Base-by-base conservation (phyloP, 2,888 invertebrate species). In the Nymphalis c-album region DNA sequence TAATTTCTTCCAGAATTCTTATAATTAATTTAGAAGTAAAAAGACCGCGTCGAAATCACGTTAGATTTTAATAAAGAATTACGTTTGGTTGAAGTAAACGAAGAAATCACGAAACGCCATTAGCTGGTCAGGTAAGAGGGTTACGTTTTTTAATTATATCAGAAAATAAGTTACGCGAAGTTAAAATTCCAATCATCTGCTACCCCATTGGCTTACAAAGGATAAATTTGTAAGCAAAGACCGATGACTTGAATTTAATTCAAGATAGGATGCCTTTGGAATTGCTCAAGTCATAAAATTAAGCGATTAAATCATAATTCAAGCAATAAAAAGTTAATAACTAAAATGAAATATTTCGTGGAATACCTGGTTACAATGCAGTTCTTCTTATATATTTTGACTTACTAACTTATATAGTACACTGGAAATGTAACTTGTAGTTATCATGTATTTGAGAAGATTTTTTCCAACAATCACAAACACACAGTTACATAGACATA, bases 71-170 rank as follows among this genome's bases (percentile, higher is more conserved):
- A 65, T 46, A 31, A 53, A 31, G 31, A 60, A 53, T 60, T 60
- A 60, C 40, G 40, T 40, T 40, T 40, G 45, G 16, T 55, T 63
- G n/a, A 16, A 51, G 51, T 51, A 16, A 22, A 22, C 5, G 51
- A 51, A 51, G 51, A 40, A 40, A 40, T 20, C 51, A 26, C 22
- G 26, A 16, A 22, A 3, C 10, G 8, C 20, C 51, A 51, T 51
- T 22, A 22, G 22, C 6, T 22, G 20, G 60, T 68, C 66, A 59
- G 70, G 68, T 75, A 53, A 40, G 60, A 16, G 65, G 68, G 64
- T 67, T 51, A 61, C 63, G 66, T 31, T 59, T 71, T 71, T 71
- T 73, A 73, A 73, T 70, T 69, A 73, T 70, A 58, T 64, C 58
- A 8, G 26, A 68, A 68, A 72, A 66, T 67, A 67, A 67, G 55